Percentiles rank a stretch among this genome's conserved stretches.
phyloP scores from a whole-genome alignment of 1,140 invertebrate genomes.

The Cataglyphis hispanica region DNA sequence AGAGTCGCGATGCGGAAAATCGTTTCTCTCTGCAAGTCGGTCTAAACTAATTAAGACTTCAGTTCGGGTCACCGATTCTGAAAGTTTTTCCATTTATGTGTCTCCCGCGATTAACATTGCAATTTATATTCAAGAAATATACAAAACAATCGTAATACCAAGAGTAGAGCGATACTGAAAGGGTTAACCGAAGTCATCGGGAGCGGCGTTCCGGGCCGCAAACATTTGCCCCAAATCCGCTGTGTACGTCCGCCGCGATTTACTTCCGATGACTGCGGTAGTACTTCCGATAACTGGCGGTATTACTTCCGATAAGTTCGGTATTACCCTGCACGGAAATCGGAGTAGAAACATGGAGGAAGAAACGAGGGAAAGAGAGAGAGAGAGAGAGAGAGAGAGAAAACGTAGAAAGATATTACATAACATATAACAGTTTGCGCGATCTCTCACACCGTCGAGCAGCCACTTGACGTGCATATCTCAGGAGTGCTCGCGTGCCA shows the following conservation, averaged over 20 bases:
- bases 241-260: slow-evolving; percentile 21
- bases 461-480: slow-evolving; percentile 52
- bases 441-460: neutral
- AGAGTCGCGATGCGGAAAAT: slow-evolving; percentile 18
- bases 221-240: slow-evolving; percentile 29
- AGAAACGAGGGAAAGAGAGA: neutral
- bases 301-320: slow-evolving; percentile 47
- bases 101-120: neutral
- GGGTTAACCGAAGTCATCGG: neutral
- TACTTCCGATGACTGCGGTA: slow-evolving; percentile 31
- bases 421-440: slow-evolving; percentile 2
- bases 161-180: neutral
- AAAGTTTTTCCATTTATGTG: neutral
- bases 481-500: slow-evolving; percentile 57
- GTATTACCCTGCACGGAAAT: slow-evolving; percentile 24
- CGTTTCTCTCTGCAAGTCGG: neutral
- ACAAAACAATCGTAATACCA: neutral
- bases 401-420: slow-evolving; percentile 53
- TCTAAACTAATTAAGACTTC: slow-evolving; percentile 12
- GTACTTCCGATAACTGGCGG: slow-evolving; percentile 42
- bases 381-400: slow-evolving; percentile 22
- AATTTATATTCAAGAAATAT: neutral
- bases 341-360: slow-evolving; percentile 11
- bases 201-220: neutral
- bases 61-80: neutral